Conservation (phyloP, 2,888 invertebrate species). For the Galerucella pusilla region DNA sequence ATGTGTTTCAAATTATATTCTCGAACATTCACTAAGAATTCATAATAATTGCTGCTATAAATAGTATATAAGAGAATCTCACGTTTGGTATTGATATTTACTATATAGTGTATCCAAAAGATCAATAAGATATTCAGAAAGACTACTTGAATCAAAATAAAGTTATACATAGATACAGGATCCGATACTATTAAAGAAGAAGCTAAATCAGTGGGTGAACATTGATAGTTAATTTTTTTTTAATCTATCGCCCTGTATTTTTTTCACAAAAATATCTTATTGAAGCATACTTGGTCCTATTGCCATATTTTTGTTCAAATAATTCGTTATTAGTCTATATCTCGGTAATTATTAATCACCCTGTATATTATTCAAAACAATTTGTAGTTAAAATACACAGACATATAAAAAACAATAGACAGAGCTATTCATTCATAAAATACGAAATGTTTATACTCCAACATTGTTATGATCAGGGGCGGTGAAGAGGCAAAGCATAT, state of each 20-base stretch:
- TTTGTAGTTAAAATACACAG: neutral
- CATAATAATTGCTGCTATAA: conserved; percentile 28
- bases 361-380: conserved; percentile 13
- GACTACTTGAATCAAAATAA: neutral
- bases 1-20: conserved; percentile 31
- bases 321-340: neutral
- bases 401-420: too few relatives aligned
- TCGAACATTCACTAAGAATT: conserved; percentile 28
- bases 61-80: conserved; percentile 10
- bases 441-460: too few relatives aligned
- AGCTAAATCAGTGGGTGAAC: too few relatives aligned
- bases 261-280: neutral
- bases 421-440: too few relatives aligned
- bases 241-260: neutral
- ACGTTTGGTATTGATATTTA: conserved; percentile 7
- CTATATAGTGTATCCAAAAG: neutral
- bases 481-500: too few relatives aligned
- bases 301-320: neutral
- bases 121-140: neutral
- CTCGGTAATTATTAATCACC: neutral
- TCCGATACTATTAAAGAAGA: too few relatives aligned
- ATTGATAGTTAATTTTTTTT: too few relatives aligned
- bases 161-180: neutral
- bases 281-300: neutral
- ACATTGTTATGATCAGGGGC: too few relatives aligned